phyloP scores from a whole-genome alignment of 2,113 vertebrate species.

The Callaeas wilsoni region DNA sequence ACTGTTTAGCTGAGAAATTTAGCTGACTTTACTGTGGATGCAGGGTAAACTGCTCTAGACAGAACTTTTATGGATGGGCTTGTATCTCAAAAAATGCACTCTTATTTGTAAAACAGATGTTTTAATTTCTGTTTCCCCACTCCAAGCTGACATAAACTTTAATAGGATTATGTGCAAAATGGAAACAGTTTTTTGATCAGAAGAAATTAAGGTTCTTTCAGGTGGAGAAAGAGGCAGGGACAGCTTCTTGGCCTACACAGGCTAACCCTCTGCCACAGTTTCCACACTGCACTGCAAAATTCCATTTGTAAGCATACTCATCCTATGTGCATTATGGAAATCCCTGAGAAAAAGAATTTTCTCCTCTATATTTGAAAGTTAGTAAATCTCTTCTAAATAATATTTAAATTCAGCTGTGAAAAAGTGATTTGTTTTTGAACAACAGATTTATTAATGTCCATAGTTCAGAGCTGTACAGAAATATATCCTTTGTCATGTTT shows the following conservation, averaged over 20 bases:
- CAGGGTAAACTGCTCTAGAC: background rate
- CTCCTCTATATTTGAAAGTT: background rate
- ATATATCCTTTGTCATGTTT: background rate
- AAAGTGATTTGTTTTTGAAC: background rate
- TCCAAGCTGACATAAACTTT: background rate
- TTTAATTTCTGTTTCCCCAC: background rate
- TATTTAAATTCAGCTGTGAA: background rate
- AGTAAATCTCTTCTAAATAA: background rate
- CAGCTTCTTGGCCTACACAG: no score
- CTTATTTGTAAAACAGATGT: background rate
- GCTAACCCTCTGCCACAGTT: background rate
- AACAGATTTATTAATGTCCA: background rate
- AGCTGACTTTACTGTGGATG: background rate
- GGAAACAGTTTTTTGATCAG: background rate
- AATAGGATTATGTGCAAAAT: background rate
- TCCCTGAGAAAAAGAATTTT: background rate
- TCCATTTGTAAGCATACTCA: background rate
- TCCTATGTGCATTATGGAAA: background rate
- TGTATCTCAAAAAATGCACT: background rate
- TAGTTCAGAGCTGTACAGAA: background rate
- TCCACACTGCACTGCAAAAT: background rate
- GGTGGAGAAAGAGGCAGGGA: fast-evolving
- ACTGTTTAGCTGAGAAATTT: background rate
- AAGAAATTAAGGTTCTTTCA: background rate
- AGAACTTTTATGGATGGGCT: fast-evolving